Percentiles rank a stretch among this genome's conserved stretches.
These are phyloP conservation scores for Drosophila rhopaloa DNA, from an alignment of 1,140 invertebrate species.

Conservation along the genomic window DNA sequence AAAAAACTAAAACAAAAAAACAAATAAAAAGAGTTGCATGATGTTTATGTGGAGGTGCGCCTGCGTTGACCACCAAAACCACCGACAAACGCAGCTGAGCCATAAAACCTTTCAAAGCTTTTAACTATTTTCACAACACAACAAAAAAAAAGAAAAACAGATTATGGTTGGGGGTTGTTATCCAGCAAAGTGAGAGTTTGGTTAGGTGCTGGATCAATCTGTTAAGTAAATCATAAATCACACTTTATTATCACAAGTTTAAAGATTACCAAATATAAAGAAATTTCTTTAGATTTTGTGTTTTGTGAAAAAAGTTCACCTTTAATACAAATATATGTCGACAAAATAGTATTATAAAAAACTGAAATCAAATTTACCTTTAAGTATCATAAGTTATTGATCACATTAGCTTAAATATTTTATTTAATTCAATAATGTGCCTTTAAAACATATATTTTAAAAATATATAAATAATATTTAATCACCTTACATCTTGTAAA, in stretches of 20 bases:
- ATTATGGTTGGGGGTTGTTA: conserved; percentile 8
- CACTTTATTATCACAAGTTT: background rate
- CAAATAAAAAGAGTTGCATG: conserved; percentile 56
- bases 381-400: no score
- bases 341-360: no score
- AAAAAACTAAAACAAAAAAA: conserved; percentile 29
- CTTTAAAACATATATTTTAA: no score
- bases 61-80: conserved; percentile 44
- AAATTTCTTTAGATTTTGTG: background rate
- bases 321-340: no score
- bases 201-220: conserved; percentile 10
- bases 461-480: no score
- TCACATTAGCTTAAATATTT: no score
- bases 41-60: conserved; percentile 38
- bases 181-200: conserved; percentile 8
- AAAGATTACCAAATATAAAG: background rate
- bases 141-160: background rate
- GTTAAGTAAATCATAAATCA: conserved; percentile 8
- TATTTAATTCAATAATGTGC: no score
- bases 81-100: conserved; percentile 42
- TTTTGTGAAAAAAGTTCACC: no score
- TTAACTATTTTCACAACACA: conserved; percentile 25
- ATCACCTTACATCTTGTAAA: no score
- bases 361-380: no score
- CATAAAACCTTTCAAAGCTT: conserved; percentile 47